phyloP scores from a whole-genome alignment of 2,797 vertebrate genomes.

The Peromyscus aztecus region DNA sequence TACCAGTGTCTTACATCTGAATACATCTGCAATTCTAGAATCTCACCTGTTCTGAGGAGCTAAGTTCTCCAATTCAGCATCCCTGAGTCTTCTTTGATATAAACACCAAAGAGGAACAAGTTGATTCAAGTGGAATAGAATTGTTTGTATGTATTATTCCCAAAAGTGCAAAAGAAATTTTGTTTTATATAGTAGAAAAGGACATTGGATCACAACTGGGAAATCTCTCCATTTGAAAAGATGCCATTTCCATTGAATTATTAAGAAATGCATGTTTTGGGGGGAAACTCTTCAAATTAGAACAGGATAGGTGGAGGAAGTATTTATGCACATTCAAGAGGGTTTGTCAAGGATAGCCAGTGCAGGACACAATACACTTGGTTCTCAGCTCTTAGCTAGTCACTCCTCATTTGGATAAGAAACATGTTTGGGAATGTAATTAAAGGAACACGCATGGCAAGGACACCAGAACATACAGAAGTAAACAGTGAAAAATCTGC shows the following conservation, averaged over 20 bases:
- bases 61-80: not conserved
- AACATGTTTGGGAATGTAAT: constrained; percentile 95
- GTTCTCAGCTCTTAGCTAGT: constrained; percentile 97
- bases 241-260: constrained; percentile 97
- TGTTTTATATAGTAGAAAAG: constrained; percentile 96
- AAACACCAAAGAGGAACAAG: constrained; percentile 82
- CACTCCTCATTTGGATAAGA: constrained; percentile 94
- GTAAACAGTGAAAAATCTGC: constrained; percentile 91
- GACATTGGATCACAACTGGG: constrained; percentile 92
- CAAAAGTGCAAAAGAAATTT: constrained; percentile 97
- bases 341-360: constrained; percentile 98
- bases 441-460: constrained; percentile 94
- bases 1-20: not conserved
- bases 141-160: constrained; percentile 95
- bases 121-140: constrained; percentile 93
- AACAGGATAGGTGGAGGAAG: constrained; percentile 98
- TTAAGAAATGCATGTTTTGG: constrained; percentile 96
- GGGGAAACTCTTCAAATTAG: constrained; percentile 97
- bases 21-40: not conserved
- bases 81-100: not conserved
- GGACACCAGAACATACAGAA: constrained; percentile 93
- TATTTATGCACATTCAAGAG: constrained; percentile 94
- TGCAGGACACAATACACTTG: constrained; percentile 94
- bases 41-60: not conserved
- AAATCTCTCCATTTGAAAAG: constrained; percentile 97